Evolutionary conservation across 2,888 invertebrate species (phyloP).

Genomic region (Siphlonurus alternatus): DNA sequence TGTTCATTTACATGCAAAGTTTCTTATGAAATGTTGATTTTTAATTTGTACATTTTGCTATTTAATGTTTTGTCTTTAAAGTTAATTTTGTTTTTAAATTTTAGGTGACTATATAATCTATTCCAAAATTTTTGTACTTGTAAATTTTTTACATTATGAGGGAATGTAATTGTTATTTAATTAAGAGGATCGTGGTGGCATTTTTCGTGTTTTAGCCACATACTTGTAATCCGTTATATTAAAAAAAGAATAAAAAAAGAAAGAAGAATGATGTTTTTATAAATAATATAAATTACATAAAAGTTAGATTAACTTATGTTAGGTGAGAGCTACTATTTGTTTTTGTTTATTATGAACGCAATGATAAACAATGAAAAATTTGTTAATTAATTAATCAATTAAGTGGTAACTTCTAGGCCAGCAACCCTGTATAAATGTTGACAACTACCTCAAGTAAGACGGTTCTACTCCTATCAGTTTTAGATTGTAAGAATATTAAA

Average conservation of each 20-base stretch:
- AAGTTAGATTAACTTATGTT: neutral
- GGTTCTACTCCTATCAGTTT: neutral
- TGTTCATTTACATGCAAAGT: neutral
- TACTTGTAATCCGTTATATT: neutral
- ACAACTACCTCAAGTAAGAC: neutral
- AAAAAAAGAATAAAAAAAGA: neutral
- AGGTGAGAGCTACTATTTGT: neutral
- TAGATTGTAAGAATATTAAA: neutral
- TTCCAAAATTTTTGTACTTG: neutral
- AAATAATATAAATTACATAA: neutral
- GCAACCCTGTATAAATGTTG: neutral
- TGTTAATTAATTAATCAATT: neutral
- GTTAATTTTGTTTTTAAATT: neutral
- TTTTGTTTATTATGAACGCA: neutral
- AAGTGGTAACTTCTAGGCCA: neutral
- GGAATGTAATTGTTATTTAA: neutral
- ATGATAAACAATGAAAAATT: neutral
- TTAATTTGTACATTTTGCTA: neutral
- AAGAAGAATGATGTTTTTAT: neutral
- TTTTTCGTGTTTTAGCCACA: neutral
- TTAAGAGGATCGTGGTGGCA: neutral
- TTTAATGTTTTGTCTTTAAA: neutral
- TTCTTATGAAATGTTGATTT: neutral
- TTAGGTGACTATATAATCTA: neutral
- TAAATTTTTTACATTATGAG: neutral